Evolutionary conservation across 1,140 invertebrate genomes (phyloP), one percentile per base, ranked within the genome.

Genomic region (Subanguina moxae): DNA sequence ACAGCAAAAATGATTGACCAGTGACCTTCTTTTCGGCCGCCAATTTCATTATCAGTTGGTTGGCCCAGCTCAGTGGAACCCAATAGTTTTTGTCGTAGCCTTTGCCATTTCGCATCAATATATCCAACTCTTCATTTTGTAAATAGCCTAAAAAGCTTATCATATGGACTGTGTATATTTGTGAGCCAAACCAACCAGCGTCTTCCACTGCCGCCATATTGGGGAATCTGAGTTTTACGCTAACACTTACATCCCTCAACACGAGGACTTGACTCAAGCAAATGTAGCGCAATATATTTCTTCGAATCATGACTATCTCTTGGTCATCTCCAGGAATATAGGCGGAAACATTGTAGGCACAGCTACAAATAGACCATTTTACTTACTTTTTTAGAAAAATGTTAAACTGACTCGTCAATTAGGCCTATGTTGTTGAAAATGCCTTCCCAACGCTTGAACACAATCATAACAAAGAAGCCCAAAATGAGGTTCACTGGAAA

Each of bases 141-240:
- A 61, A 61, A 45, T 61, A 61, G 17, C 58, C 58, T 61, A 17
- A 61, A 61, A 23, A 45, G 7, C 3, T 61, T 19, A 61, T 23
- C 3, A 45, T 45, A n/a, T 23, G n/a, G 58, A 5, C 7, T 61
- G 15, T 15, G 19, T 3, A 61, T 5, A 1, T 45, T 23, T 23
- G 15, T 30, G 3, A 61, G 19, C 46, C 8, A 23, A 61, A 61
- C 46, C 8, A 23, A 61, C 89, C 89, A 23, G 89, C 88, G 71
- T 92, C 90, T 0, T 92, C 89, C 23, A 93, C 87, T 82, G 92
- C 90, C 56, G 92, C 89, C n/a, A 91, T 83, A 0, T 89, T 91
- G 0, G 92, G 91, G 83, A 94, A 95, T 19, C 92, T 87, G 77
- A 93, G 93, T 82, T 93, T 93, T 0, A 93, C 91, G 9, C 89